Conservation (phyloP, 2,888 invertebrate genomes). For the Chalcosyrphus nemorum region DNA sequence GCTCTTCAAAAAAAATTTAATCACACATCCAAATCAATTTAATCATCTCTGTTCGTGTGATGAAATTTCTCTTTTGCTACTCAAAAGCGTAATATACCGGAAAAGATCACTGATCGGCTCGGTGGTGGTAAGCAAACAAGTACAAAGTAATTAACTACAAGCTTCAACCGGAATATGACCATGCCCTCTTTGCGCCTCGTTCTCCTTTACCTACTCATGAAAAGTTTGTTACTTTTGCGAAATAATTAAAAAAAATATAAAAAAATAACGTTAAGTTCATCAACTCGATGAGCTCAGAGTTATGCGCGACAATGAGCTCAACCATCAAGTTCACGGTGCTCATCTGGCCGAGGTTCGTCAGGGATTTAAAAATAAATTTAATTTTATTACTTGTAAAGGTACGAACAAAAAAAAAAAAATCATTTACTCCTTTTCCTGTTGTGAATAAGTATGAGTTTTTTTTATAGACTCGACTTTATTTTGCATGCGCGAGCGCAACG, state of each 20-base stretch:
- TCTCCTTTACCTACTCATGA: background rate
- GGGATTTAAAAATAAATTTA: conserved; percentile 66
- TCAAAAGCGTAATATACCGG: conserved; percentile 21
- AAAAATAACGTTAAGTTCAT: conserved; percentile 52
- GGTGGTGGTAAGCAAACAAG: conserved; percentile 21
- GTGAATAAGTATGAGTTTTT: background rate
- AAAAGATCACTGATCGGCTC: conserved; percentile 5
- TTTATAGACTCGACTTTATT: conserved; percentile 32
- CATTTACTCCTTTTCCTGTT: conserved; percentile 59
- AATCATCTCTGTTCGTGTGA: conserved; percentile 41
- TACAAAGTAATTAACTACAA: conserved; percentile 59
- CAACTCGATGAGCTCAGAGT: conserved; percentile 21
- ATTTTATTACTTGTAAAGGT: conserved; percentile 37
- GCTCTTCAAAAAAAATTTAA: conserved; percentile 35
- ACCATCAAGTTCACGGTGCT: conserved; percentile 50
- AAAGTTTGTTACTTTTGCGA: conserved; percentile 23
- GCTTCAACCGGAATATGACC: conserved; percentile 46
- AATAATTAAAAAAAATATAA: background rate
- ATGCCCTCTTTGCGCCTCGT: background rate
- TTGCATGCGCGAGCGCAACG: conserved; percentile 33
- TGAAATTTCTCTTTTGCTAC: conserved; percentile 57
- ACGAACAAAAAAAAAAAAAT: conserved; percentile 9
- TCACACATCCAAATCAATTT: conserved; percentile 37
- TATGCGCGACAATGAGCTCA: conserved; percentile 56
- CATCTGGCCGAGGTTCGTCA: conserved; percentile 40